Conservation (phyloP, 2,797 vertebrate species). For the Rhyacichthys aspro region DNA sequence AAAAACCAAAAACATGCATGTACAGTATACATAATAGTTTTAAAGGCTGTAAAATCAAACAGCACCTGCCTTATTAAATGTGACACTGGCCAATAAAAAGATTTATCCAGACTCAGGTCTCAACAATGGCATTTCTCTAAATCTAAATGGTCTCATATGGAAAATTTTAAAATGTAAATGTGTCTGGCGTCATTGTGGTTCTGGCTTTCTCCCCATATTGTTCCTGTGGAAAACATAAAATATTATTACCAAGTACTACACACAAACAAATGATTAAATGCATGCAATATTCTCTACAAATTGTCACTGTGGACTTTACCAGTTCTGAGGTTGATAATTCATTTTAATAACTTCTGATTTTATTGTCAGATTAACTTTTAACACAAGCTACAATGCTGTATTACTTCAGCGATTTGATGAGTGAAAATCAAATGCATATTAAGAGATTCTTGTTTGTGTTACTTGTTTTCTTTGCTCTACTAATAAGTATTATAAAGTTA, state of each 20-base stretch:
- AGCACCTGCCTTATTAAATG: background rate
- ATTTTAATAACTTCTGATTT: no score
- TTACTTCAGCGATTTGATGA: no score
- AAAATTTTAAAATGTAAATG: slow-evolving; percentile 11
- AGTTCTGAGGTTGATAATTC: no score
- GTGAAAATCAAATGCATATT: no score
- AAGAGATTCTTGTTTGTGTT: no score
- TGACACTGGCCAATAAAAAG: background rate
- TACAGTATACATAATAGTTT: no score
- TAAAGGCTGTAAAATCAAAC: background rate
- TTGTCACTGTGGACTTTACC: slow-evolving; percentile 4
- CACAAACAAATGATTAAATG: background rate
- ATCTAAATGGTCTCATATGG: slow-evolving; percentile 8
- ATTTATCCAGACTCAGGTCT: background rate
- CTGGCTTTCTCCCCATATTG: background rate
- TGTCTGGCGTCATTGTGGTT: slow-evolving; percentile 1
- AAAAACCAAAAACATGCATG: no score
- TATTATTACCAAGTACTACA: slow-evolving; percentile 2
- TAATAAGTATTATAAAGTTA: no score
- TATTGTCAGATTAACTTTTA: no score
- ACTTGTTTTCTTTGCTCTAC: no score
- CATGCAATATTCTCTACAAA: background rate
- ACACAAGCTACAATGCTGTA: no score
- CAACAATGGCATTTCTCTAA: background rate
- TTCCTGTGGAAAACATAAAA: slow-evolving; percentile 1